Conservation (phyloP, 2,797 vertebrate genomes). For the Sternarchorhynchus goeldii region DNA sequence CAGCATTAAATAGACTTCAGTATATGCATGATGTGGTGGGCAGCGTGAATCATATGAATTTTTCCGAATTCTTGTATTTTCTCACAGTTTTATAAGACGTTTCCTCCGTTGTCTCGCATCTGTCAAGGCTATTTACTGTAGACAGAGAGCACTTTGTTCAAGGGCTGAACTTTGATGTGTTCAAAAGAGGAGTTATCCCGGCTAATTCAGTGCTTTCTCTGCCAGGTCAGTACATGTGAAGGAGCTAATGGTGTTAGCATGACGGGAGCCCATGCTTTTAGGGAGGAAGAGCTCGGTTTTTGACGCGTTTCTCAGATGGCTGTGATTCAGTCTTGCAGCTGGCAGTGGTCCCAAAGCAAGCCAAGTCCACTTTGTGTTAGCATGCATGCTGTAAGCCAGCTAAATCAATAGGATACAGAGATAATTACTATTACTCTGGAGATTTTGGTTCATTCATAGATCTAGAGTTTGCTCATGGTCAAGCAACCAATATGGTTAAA, state of each 20-base stretch:
- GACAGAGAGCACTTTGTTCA: slow-evolving; percentile 35
- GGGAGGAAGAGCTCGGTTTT: slow-evolving; percentile 48
- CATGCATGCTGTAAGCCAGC: slow-evolving; percentile 42
- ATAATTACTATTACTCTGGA: slow-evolving; percentile 40
- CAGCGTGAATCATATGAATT: not conserved
- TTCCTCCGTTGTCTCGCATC: slow-evolving; percentile 4
- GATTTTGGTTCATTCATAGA: not conserved
- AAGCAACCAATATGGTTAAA: not conserved
- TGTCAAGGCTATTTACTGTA: slow-evolving; percentile 35
- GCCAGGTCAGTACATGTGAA: slow-evolving; percentile 49
- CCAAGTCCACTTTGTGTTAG: slow-evolving; percentile 50
- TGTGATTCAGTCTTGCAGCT: slow-evolving; percentile 54
- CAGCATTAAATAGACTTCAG: slow-evolving; percentile 9
- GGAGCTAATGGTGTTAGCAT: slow-evolving; percentile 46
- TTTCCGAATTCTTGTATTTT: not conserved
- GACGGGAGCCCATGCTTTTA: slow-evolving; percentile 40
- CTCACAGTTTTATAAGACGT: slow-evolving; percentile 3
- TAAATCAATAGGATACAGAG: slow-evolving; percentile 51
- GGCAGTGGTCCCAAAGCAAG: slow-evolving; percentile 45
- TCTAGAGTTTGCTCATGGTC: slow-evolving; percentile 7
- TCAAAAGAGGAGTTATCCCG: slow-evolving; percentile 44
- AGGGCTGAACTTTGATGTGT: slow-evolving; percentile 27
- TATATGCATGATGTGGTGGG: not conserved
- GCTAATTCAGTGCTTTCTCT: slow-evolving; percentile 43
- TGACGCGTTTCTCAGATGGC: slow-evolving; percentile 53